Base-by-base conservation (phyloP, 2,888 invertebrate genomes). In the Orthosia gothica region DNA sequence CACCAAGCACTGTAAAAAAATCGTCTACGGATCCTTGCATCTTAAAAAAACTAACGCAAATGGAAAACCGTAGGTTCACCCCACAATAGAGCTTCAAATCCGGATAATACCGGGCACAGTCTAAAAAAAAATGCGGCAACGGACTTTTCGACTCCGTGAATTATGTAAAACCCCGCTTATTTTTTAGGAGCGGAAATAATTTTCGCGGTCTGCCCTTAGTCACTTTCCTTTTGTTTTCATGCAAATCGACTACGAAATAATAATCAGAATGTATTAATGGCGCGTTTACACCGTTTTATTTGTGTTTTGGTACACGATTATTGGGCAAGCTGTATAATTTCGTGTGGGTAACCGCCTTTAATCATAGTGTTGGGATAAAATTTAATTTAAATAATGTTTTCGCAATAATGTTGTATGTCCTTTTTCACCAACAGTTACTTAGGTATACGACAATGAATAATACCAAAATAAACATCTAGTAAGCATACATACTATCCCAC, bases 151-250 rank as follows among this genome's bases (percentile, higher is more conserved):
- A 83, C 84, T 85, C 78, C 76, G 82, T 83, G 83, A 87, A 86
- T 88, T 88, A 88, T 87, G 81, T 83, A 85, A 88, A 88, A 81
- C 87, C 79, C 68, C 69, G 87, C 75, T 86, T 84, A 76, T 87
- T 87, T 87, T 86, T 88, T 81, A 81, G 76, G 75, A 67, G 74
- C 75, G 68, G 77, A 86, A 83, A 87, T 84, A 84, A 87, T 88
- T 88, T 90, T 84, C 84, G 78, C 84, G 83, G 82, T 79, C 76
- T 77, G 71, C 83, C 84, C 84, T 75, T 81, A 76, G 74, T 81
- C 73, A 71, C 77, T 82, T 81, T 85, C 74, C 83, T 83, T 87
- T 91, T 91, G 89, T 92, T 89, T 89, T 89, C 83, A 91, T 90
- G 90, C 82, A 89, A 91, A 92, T 91, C 76, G 59, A 74, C 79